Base-by-base conservation (phyloP, 2,113 vertebrate genomes). In the Barnardius zonarius region DNA sequence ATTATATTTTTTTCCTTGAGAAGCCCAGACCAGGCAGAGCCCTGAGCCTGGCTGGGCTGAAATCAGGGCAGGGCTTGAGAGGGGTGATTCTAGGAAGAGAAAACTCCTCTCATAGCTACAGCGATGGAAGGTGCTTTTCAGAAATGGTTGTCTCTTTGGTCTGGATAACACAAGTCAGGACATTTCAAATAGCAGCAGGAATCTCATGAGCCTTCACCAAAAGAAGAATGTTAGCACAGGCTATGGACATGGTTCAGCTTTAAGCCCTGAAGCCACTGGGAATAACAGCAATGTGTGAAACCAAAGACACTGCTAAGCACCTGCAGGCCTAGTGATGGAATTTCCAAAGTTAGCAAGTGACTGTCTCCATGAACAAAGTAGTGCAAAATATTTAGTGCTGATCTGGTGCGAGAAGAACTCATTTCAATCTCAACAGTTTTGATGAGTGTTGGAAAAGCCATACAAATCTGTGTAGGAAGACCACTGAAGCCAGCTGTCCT, bases 271-370 rank as follows among this genome's bases (percentile, higher is more conserved):
- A 91, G 33, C 48, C 1, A 2, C 27, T 5, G 4, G 27, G 24
- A 41, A 28, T 30, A 54, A 39, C 6, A 23, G 11, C 5, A 75
- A 8, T 0, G 0, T 0, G 0, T 14, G 18, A 67, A 87, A 70
- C 5, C 8, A 55, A 67, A 44, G 52, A 12, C 46, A 64, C 13
- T 33, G 27, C n/a, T 39, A 18, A 81, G 48, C 18, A 11, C 13
- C 59, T 44, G 28, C 54, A 75, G 35, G 27, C 33, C 35, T 49
- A 46, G 14, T 41, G 33, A 18, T 27, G 0, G 3, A 72, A 91
- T 67, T 43, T 72, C 28, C 30, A 11, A 41, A 30, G 66, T 28
- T 49, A 39, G 2, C 5, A 86, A 63, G 15, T 43, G 23, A 18
- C 37, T 39, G 9, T 30, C 33, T 55, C 23, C 30, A 5, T 4